Evolutionary conservation across 64 coral and sea anemone genomes (phyloP), one percentile per base, ranked within the genome.

Genomic region (Dendrophyllia cribrosa): DNA sequence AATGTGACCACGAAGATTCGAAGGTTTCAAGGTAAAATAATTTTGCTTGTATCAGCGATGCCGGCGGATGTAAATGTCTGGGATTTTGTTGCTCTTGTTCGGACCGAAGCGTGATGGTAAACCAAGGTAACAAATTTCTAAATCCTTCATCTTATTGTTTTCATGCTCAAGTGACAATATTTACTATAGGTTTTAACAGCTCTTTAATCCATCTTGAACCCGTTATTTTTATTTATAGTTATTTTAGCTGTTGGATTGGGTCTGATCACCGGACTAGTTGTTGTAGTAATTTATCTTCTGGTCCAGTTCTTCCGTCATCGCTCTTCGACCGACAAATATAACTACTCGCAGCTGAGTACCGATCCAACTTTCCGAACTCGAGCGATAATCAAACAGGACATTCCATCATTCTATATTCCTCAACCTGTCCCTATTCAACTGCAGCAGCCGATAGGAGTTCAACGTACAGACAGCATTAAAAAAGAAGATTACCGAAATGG

Each of bases 391-490:
- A 72, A 88, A 17, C 23, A 58, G 14, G 86, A 88, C 25, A 88
- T 88, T 60, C 86, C 86, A 45, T 9, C 51, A 8, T 88, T 88
- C 15, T 88, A 58, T 24, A 88, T 88, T 49, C 86, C 86, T 10
- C 22, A 58, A 16, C n/a, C 24, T 21, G 67, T 88, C 50, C 70
- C 86, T 17, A 13, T 72, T 11, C 69, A 61, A 88, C 44, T 74
- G 5, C 86, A 88, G 26, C 68, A 88, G 22, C 86, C 86, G 2
- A 51, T 67, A 6, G 58, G 6, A 12, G 17, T 60, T 59, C 9
- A 79, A 25, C 52, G 80, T 50, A 66, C 80, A 5, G 60, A 45
- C 7, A 84, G 80, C 20, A 50, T 84, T 13, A 67, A n/a, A 13
- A 84, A 51, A 45, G 80, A 67, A 1, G 60, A 84, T 3, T 84